These are phyloP conservation scores for Motacilla alba DNA, from an alignment of 2,113 vertebrate species.

Conservation along the genomic window DNA sequence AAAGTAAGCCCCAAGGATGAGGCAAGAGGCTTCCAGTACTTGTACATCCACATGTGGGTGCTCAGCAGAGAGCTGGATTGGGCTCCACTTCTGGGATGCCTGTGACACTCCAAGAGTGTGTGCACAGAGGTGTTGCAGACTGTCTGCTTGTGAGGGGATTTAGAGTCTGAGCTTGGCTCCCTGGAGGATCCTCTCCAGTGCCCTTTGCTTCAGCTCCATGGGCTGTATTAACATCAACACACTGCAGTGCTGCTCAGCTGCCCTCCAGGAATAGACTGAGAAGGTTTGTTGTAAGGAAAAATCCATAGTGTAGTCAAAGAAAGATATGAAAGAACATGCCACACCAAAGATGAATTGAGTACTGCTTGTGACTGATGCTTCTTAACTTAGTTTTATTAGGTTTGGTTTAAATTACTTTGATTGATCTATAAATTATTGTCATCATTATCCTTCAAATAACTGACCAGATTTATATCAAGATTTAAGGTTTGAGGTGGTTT, in stretches of 20 bases:
- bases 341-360: neutral
- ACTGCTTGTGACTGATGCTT: neutral
- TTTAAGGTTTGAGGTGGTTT: neutral
- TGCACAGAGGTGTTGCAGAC: fast-evolving
- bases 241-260: neutral
- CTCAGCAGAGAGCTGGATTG: neutral
- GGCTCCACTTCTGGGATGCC: neutral
- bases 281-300: neutral
- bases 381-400: neutral
- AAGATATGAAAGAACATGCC: neutral
- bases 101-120: fast-evolving
- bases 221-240: neutral
- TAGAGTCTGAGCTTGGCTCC: neutral
- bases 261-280: neutral
- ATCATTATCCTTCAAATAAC: neutral
- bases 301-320: neutral
- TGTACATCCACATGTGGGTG: fast-evolving
- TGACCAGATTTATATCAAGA: neutral
- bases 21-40: neutral
- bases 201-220: neutral
- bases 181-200: neutral
- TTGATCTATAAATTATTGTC: neutral
- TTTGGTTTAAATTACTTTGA: neutral
- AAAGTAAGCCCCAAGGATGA: neutral
- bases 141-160: fast-evolving